Evolutionary conservation across 2,113 vertebrate genomes (phyloP), one percentile per base, ranked within the genome.

Genomic region (Rafetus swinhoei): DNA sequence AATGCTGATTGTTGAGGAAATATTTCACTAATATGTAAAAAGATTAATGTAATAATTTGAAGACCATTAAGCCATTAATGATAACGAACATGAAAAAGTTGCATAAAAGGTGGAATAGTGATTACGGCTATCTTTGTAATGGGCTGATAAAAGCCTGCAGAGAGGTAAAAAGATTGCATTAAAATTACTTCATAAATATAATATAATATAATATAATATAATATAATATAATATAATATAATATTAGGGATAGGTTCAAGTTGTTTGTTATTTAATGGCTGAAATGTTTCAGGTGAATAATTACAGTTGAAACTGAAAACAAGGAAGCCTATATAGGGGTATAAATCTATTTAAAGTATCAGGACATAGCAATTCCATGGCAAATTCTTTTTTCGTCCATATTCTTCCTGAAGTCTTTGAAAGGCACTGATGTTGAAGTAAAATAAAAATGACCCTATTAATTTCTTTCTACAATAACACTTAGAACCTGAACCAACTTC

Each of bases 281-380:
- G 97, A 97, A 96, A 96, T 94, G 87, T 29, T 95, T 95, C 82
- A 87, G 89, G 95, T 97, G 94, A 98, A 97, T 97, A 97, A 98
- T 98, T 97, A 87, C 94, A 92, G 57, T 87, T 93, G 86, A 97
- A 97, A 97, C 88, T 95, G 84, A 95, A 96, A 97, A 94, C 93
- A 94, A 80, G 59, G 54, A 93, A 91, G 81, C 81, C 55, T 81
- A 74, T 59, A 88, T 81, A 86, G 32, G 83, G 59, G 52, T 89
- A 92, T 92, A 94, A 95, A 92, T 93, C 85, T 55, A 95, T 92
- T 92, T 90, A 93, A 87, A 57, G 21, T 86, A 90, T 24, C 83
- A 88, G 90, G 90, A 86, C 45, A 82, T 8, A 80, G 69, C 15
- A 60, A 16, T 86, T 86, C 45, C 35, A 85, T 25, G 15, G 13